Percentiles rank a stretch among this genome's conserved stretches.
Conservation (phyloP, 2,797 vertebrate genomes). For the Hippoglossus hippoglossus region DNA sequence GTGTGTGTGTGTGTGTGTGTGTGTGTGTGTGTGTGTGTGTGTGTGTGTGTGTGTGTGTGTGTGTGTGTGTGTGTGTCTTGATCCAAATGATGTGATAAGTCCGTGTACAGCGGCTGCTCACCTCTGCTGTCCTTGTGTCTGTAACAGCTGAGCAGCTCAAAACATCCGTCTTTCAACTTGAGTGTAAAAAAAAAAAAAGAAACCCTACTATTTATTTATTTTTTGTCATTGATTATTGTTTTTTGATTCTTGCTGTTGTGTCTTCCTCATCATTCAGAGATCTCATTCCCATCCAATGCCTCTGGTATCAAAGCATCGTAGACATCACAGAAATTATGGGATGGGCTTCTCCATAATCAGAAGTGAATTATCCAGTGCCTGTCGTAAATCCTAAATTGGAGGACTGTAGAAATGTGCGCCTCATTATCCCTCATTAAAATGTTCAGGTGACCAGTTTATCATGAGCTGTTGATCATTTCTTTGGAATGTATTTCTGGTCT, state of each 20-base stretch:
- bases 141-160: constrained; percentile 19
- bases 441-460: constrained; percentile 6
- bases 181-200: neutral
- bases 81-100: neutral
- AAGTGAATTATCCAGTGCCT: constrained; percentile 83
- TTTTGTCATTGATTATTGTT: constrained; percentile 6
- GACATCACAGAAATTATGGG: constrained; percentile 29
- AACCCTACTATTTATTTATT: constrained; percentile 53
- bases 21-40: constrained; percentile 2
- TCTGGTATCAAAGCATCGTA: constrained; percentile 18
- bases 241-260: constrained; percentile 31
- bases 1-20: constrained; percentile 3
- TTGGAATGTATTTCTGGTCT: neutral
- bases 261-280: constrained; percentile 29
- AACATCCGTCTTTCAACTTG: constrained; percentile 24
- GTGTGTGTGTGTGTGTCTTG: constrained; percentile 1
- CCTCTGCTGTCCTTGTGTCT: constrained; percentile 9
- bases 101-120: constrained; percentile 3
- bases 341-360: constrained; percentile 58
- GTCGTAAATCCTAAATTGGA: constrained; percentile 75
- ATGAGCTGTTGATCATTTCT: neutral
- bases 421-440: constrained; percentile 21
- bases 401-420: constrained; percentile 52
- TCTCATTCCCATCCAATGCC: constrained; percentile 12
- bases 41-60: no score